These are phyloP conservation scores for Protobothrops flavoviridis DNA, from an alignment of 2,113 vertebrate species.

Conservation along the genomic window DNA sequence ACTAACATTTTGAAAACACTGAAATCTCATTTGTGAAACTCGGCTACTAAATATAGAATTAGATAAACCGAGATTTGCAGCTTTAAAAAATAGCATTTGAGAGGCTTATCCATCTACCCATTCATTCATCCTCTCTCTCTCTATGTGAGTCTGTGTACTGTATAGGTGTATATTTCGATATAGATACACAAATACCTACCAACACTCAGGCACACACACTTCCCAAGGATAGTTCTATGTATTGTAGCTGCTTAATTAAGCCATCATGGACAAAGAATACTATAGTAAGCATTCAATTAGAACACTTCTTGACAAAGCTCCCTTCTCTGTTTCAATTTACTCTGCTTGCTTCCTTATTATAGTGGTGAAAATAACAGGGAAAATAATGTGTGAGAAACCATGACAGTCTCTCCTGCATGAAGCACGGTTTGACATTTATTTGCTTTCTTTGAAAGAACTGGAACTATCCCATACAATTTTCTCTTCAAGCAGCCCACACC, in stretches of 20 bases:
- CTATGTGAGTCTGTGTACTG: background rate
- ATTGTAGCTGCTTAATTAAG: conserved; percentile 63
- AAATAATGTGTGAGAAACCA: conserved; percentile 36
- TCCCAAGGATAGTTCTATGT: conserved; percentile 30
- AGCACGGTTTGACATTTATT: conserved; percentile 21
- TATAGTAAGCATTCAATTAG: conserved; percentile 47
- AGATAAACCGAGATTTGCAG: background rate
- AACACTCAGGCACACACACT: background rate
- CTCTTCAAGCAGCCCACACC: conserved; percentile 14
- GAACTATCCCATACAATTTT: conserved; percentile 1
- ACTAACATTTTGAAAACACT: background rate
- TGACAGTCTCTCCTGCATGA: background rate
- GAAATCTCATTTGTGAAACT: background rate
- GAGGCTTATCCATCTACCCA: background rate
- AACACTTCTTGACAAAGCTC: conserved; percentile 34
- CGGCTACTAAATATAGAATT: background rate
- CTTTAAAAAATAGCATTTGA: background rate
- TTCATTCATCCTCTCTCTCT: background rate
- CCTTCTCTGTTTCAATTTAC: conserved; percentile 40
- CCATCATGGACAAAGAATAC: conserved; percentile 30
- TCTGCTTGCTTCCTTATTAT: conserved; percentile 22
- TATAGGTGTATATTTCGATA: background rate
- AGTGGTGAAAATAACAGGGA: conserved; percentile 25
- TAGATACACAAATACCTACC: background rate
- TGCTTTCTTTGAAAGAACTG: conserved; percentile 25